Base-by-base conservation (phyloP, 92 coral and sea anemone genomes). In the Pocillopora meandrina region DNA sequence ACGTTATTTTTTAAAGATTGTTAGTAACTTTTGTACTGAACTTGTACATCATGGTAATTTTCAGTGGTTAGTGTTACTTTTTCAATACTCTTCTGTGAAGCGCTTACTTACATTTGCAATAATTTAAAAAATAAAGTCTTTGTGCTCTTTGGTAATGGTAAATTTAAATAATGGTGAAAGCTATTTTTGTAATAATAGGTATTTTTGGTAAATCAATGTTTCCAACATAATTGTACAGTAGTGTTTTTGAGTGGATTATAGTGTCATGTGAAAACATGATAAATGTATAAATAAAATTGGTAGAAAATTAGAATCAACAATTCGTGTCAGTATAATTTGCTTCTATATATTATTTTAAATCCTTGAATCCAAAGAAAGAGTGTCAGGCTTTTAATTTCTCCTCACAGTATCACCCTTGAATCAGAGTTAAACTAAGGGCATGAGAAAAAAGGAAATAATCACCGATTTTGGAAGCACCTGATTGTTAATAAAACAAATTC, bases 151-250 rank as follows among this genome's bases (percentile, higher is more conserved):
- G 26, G 74, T 74, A 62, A 42, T 42, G 52, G 52, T 42, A 42
- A 42, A 47, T 62, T 73, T 74, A 10, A 83, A n/a, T 73, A 15
- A 70, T 52, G 70, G 64, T 65, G 63, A 65, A 52, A 16, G 56
- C 63, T 83, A 83, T 83, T 83, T 83, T 83, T 83, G 86, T 83
- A 83, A 63, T 52, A 34, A 74, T 73, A 63, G 80, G 79, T 83
- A 82, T 82, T 82, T 81, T 82, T 61, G 61, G 86, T 72, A 83
- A 75, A 52, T 52, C 9, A 59, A 71, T 59, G 75, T 80, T 80
- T 80, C 49, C 16, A 49, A 34, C 31, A 71, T 69, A 68, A 81
- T 60, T 81, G 85, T 71, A 70, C 70, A 59, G 59, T 80, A 80
- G 66, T 65, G 62, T 71, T 42, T 34, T 42, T 58, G 61, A 71